These are phyloP conservation scores for Andrena minutula DNA, from an alignment of 2,888 invertebrate genomes.

Conservation along the genomic window DNA sequence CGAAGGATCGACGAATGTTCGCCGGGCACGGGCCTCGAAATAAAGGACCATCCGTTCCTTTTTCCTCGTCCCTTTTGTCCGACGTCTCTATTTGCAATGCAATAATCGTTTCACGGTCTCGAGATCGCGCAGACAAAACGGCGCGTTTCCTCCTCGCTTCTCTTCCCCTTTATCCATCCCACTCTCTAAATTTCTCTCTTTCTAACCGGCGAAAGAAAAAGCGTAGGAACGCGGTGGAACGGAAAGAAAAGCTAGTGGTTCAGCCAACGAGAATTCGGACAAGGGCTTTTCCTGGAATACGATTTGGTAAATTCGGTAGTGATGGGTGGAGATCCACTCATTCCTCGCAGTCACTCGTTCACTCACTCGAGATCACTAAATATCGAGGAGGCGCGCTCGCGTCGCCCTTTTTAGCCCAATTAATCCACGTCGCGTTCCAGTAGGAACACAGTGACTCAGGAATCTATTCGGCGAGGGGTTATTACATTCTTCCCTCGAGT, in stretches of 20 bases:
- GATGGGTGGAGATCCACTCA: constrained; percentile 73
- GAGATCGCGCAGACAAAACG: neutral
- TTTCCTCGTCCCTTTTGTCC: neutral
- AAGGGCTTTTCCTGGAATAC: constrained; percentile 44
- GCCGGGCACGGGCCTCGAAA: constrained; percentile 18
- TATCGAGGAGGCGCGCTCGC: constrained; percentile 45
- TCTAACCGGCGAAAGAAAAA: constrained; percentile 47
- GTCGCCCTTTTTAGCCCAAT: constrained; percentile 6
- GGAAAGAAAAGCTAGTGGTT: constrained; percentile 53
- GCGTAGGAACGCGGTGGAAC: constrained; percentile 57
- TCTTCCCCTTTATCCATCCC: constrained; percentile 2
- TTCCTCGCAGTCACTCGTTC: constrained; percentile 71
- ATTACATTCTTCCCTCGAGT: no score
- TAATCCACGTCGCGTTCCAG: neutral
- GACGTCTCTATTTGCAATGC: neutral
- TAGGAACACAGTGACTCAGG: no score
- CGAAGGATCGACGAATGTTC: constrained; percentile 46
- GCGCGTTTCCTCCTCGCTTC: constrained; percentile 8
- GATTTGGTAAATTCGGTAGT: constrained; percentile 54
- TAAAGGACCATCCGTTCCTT: constrained; percentile 12
- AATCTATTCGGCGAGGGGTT: no score
- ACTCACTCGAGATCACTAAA: constrained; percentile 65
- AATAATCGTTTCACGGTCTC: constrained; percentile 8
- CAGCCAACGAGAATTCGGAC: constrained; percentile 64
- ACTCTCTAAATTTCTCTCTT: constrained; percentile 20